Conservation (phyloP, 1,140 invertebrate species). For the Aphis craccivora region DNA sequence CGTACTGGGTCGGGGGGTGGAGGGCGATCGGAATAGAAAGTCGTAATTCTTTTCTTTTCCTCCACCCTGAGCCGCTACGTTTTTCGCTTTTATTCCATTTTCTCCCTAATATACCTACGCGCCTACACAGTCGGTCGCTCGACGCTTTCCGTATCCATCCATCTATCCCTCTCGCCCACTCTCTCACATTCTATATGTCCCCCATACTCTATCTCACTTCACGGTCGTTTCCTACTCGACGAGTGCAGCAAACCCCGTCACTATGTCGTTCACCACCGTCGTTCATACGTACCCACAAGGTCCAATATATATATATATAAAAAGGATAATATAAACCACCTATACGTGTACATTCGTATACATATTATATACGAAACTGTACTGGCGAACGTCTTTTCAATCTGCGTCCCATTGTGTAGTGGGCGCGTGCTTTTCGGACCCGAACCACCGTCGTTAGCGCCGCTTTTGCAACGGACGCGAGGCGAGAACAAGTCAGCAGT, state of each 20-base stretch:
- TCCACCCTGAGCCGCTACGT: not conserved
- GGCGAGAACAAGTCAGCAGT: conserved; percentile 44
- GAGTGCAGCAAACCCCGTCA: no score
- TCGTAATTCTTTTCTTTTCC: conserved; percentile 43
- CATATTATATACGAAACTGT: not conserved
- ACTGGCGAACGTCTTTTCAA: conserved; percentile 49
- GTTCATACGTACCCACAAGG: not conserved
- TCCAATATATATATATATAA: not conserved
- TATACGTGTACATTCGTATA: not conserved
- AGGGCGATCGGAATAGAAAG: not conserved
- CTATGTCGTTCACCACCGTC: no score
- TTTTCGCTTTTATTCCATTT: conserved; percentile 55
- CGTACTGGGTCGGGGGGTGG: no score
- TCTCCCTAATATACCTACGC: conserved; percentile 48
- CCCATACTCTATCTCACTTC: no score
- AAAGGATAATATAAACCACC: not conserved
- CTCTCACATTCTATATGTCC: no score
- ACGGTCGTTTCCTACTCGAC: not conserved
- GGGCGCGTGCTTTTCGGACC: conserved; percentile 45
- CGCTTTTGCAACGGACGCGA: not conserved
- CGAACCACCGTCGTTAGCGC: conserved; percentile 42
- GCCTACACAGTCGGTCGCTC: not conserved
- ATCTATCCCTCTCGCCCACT: not conserved
- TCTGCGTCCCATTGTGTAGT: conserved; percentile 51
- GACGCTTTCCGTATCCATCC: not conserved